These are phyloP conservation scores for Centropristis striata DNA, from an alignment of 2,113 vertebrate species.

Conservation along the genomic window DNA sequence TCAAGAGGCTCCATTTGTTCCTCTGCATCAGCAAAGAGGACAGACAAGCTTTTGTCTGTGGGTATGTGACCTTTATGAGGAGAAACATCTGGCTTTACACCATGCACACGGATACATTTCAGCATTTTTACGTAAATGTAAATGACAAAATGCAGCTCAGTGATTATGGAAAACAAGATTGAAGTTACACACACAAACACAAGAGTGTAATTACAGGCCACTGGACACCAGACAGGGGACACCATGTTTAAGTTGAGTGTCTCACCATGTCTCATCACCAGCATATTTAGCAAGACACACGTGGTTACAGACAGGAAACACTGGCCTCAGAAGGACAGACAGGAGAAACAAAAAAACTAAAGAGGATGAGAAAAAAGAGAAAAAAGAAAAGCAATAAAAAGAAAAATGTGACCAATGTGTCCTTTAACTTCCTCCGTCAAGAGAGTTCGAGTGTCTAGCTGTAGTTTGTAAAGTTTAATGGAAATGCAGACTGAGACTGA, in stretches of 20 bases:
- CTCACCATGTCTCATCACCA: conserved; percentile 7
- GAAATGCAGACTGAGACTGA: not conserved
- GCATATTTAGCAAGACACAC: not conserved
- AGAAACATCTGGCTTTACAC: conserved; percentile 45
- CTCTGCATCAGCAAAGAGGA: conserved; percentile 22
- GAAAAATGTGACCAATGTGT: not conserved
- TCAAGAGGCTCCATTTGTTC: conserved; percentile 43
- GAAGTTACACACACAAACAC: not conserved
- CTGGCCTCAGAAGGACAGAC: not conserved
- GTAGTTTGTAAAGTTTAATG: not conserved
- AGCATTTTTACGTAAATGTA: conserved; percentile 28
- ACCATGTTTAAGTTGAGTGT: not conserved
- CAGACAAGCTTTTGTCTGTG: conserved; percentile 61
- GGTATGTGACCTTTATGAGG: conserved; percentile 54
- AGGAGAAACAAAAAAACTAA: not conserved
- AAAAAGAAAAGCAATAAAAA: not conserved
- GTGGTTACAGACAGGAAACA: not conserved
- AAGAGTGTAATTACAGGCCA: conserved; percentile 21
- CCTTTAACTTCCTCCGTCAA: conserved; percentile 5
- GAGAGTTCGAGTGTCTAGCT: not conserved
- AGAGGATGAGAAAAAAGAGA: not conserved
- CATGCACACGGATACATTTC: not conserved
- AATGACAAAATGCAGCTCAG: conserved; percentile 23
- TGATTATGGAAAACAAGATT: conserved; percentile 28
- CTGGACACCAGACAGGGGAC: conserved; percentile 12